Conservation (phyloP, 2,113 vertebrate genomes). For the Hystrix cristata region DNA sequence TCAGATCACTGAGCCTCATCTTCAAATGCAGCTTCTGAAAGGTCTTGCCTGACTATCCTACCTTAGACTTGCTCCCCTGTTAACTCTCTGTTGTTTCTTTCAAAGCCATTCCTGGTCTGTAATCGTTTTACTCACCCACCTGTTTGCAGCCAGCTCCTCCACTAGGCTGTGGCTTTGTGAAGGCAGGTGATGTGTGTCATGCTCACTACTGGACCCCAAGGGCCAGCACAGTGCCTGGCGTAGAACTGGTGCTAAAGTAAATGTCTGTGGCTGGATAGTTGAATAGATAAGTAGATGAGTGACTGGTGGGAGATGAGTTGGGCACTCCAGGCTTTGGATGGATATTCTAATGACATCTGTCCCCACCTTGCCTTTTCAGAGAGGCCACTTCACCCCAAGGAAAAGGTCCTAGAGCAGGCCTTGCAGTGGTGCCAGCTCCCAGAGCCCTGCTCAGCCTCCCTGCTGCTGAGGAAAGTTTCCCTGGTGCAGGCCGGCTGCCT, state of each 20-base stretch:
- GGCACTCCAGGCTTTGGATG: not conserved
- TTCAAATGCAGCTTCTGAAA: slow-evolving; percentile 45
- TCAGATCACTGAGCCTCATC: not conserved
- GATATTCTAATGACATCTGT: not conserved
- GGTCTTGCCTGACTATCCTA: not conserved
- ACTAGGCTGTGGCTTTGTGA: slow-evolving; percentile 23
- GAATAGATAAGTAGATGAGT: not conserved
- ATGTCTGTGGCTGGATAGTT: not conserved
- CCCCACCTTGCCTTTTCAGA: slow-evolving; percentile 86
- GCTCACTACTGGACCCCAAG: not conserved
- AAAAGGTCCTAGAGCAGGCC: slow-evolving; percentile 97
- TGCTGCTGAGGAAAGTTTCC: slow-evolving; percentile 95
- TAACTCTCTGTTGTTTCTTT: slow-evolving; percentile 42
- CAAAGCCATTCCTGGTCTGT: slow-evolving; percentile 21
- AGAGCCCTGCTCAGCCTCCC: slow-evolving; percentile 94
- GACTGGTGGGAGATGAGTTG: not conserved
- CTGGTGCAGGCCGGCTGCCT: slow-evolving; percentile 93
- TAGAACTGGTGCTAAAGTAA: not conserved
- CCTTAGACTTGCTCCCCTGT: not conserved
- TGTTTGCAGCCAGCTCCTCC: not conserved
- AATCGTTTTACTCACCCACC: not conserved
- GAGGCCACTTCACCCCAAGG: slow-evolving; percentile 96
- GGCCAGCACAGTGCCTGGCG: not conserved
- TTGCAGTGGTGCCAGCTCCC: slow-evolving; percentile 98
- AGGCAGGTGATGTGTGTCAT: not conserved